A percentile compares a stretch with the other conserved stretches of the same genome.
Evolutionary conservation across 2,797 vertebrate genomes (phyloP).

Genomic region (Passerculus sandwichensis): DNA sequence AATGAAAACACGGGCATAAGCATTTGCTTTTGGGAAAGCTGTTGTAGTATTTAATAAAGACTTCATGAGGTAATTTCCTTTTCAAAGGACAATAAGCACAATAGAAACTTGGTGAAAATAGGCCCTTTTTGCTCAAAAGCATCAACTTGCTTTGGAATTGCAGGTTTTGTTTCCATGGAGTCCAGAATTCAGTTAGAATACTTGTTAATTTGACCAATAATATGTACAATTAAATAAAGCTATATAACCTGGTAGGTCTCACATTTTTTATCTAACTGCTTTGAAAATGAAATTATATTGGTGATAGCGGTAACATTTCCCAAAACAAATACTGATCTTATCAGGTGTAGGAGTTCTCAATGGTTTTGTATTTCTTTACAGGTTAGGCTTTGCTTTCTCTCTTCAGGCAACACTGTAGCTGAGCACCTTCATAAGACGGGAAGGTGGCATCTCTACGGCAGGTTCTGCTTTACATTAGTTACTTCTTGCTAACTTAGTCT

Average conservation of each 20-base stretch:
- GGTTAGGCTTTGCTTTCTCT: not conserved
- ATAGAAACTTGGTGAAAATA: not conserved
- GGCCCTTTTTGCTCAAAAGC: not conserved
- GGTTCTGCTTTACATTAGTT: not conserved
- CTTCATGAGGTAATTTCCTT: not conserved
- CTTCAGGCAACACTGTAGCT: not conserved
- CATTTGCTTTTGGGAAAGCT: not conserved
- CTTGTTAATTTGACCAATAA: not conserved
- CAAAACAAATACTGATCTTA: not conserved
- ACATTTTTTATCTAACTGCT: not conserved
- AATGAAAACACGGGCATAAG: not conserved
- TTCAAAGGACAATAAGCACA: not conserved
- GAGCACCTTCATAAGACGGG: not conserved
- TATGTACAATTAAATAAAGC: not conserved
- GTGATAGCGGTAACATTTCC: not conserved
- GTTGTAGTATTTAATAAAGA: not conserved
- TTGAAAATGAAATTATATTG: not conserved
- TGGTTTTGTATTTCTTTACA: not conserved
- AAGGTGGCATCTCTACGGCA: not conserved
- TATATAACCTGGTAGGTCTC: not conserved
- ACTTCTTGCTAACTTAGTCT: not conserved
- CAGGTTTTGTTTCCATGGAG: not conserved
- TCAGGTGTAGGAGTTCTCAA: not conserved
- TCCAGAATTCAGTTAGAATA: not conserved
- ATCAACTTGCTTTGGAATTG: not conserved